Evolutionary conservation across 2,113 vertebrate genomes (phyloP).

Genomic region (Suncus etruscus): DNA sequence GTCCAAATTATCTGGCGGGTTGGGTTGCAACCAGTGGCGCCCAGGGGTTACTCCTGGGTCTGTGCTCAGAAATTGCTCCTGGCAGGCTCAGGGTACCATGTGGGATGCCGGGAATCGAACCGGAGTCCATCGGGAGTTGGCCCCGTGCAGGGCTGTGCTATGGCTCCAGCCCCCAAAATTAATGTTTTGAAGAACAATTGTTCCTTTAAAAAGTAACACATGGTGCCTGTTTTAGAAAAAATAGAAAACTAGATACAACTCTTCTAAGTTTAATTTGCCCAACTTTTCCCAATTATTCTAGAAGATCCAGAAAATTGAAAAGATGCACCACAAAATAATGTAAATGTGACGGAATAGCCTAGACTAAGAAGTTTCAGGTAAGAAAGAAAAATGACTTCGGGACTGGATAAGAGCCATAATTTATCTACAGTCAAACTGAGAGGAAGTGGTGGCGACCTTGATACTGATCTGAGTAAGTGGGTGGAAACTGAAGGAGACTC

Average conservation of each 20-base stretch:
- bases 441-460: background rate
- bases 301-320: background rate
- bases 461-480: background rate
- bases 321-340: background rate
- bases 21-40: no score
- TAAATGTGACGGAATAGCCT: background rate
- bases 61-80: no score
- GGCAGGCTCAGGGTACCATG: no score
- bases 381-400: constrained; percentile 10
- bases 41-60: no score
- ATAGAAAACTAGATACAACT: background rate
- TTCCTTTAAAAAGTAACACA: background rate
- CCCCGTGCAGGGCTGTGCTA: no score
- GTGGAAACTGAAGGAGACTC: background rate
- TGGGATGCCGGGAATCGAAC: no score
- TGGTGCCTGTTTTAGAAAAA: constrained; percentile 23
- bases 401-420: background rate
- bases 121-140: no score
- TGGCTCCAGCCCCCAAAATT: background rate
- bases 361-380: constrained; percentile 35
- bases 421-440: constrained; percentile 18
- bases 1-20: constrained; percentile 19
- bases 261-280: background rate
- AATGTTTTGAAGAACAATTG: constrained; percentile 18
- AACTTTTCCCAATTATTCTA: constrained; percentile 25